Conservation (phyloP, 2,888 invertebrate species). For the Bombylius discolor region DNA sequence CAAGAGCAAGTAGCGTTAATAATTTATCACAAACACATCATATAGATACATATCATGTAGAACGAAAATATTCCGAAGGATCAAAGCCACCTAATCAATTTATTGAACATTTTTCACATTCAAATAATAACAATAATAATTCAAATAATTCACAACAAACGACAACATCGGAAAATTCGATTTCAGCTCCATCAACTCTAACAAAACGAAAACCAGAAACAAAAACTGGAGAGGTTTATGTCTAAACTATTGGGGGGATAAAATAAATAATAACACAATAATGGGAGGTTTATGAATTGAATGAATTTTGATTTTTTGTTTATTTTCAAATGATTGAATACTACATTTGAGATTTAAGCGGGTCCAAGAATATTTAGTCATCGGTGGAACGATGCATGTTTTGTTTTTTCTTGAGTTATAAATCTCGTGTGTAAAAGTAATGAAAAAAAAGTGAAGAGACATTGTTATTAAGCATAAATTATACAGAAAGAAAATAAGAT, state of each 20-base stretch:
- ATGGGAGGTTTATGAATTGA: too few relatives aligned
- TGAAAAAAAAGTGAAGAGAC: too few relatives aligned
- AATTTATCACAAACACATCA: conserved; percentile 23
- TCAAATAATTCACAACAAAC: background rate
- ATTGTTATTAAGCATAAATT: too few relatives aligned
- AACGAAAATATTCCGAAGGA: conserved; percentile 23
- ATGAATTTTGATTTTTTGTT: too few relatives aligned
- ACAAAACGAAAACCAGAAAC: conserved; percentile 31
- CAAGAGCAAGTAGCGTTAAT: conserved; percentile 30
- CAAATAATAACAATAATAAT: background rate
- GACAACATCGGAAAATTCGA: conserved; percentile 12
- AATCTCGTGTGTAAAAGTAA: too few relatives aligned
- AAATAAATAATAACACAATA: too few relatives aligned
- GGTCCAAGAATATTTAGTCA: too few relatives aligned
- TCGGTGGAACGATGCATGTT: too few relatives aligned
- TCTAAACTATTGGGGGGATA: conserved; percentile 14
- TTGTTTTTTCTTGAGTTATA: too few relatives aligned
- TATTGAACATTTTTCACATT: background rate
- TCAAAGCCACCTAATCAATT: background rate
- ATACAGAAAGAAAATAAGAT: too few relatives aligned
- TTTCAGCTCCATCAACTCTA: conserved; percentile 32
- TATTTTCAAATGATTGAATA: too few relatives aligned
- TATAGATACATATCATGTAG: conserved; percentile 22
- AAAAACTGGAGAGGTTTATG: conserved; percentile 35
- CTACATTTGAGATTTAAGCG: too few relatives aligned